Conservation (phyloP, 2,797 vertebrate genomes). For the Alectoris magna region DNA sequence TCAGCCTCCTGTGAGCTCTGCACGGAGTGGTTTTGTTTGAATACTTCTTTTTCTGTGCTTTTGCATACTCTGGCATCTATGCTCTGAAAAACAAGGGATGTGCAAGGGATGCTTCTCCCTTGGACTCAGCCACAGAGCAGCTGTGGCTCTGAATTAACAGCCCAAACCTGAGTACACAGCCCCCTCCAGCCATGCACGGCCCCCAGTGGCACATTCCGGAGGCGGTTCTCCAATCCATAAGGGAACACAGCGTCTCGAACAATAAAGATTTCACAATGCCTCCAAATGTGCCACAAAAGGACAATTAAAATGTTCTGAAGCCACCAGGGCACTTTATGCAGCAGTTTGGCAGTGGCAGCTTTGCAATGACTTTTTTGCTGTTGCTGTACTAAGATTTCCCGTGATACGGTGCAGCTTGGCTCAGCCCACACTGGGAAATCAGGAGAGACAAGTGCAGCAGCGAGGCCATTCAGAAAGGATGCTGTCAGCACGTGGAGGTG, state of each 20-base stretch:
- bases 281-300: background rate
- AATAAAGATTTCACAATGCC: background rate
- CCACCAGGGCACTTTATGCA: background rate
- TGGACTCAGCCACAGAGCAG: background rate
- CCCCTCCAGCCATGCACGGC: background rate
- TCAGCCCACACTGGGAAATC: background rate
- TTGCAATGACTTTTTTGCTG: accelerated
- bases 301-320: background rate
- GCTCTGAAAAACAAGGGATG: background rate
- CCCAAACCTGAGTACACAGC: background rate
- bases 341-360: accelerated
- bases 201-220: background rate
- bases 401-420: background rate
- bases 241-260: background rate
- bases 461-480: background rate
- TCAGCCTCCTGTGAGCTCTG: background rate
- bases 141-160: background rate
- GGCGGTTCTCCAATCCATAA: background rate
- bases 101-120: background rate
- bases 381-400: background rate
- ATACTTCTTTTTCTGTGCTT: background rate
- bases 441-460: background rate
- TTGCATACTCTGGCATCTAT: background rate
- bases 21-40: background rate
- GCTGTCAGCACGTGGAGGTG: background rate